Conservation (phyloP, 2,888 invertebrate species). For the Allolobophora icterica region DNA sequence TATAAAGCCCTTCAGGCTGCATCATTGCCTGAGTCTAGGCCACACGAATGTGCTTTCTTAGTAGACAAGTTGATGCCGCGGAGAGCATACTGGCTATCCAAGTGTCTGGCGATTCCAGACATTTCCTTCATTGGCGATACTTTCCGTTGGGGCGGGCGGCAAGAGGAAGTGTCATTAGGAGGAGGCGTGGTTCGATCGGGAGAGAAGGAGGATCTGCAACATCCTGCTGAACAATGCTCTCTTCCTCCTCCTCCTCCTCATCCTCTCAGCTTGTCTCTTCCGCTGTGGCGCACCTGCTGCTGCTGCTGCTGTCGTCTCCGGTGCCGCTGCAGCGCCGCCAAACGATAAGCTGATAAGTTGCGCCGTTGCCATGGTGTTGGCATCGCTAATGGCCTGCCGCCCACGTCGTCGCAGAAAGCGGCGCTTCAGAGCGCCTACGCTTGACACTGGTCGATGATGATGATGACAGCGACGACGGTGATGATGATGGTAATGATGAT, state of each 20-base stretch:
- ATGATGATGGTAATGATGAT: neutral
- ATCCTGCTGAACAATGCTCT: too few species aligned
- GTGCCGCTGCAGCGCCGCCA: neutral
- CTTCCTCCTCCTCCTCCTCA: too few species aligned
- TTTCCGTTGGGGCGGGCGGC: neutral
- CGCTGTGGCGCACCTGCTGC: constrained; percentile 8
- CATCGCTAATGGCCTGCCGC: constrained; percentile 17
- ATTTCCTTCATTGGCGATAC: neutral
- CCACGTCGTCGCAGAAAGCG: neutral
- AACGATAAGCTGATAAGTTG: constrained; percentile 17
- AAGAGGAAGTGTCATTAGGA: too few species aligned
- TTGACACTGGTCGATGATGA: neutral
- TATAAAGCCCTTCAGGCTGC: too few species aligned
- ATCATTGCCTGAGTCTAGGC: too few species aligned
- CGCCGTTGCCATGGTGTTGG: constrained; percentile 8
- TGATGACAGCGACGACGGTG: neutral
- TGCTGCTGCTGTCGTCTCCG: neutral
- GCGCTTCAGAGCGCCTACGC: neutral
- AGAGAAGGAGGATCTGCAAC: too few species aligned
- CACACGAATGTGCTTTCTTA: neutral
- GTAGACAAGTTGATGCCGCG: neutral
- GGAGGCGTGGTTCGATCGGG: too few species aligned
- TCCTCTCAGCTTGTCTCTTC: neutral
- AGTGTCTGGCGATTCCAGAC: too few species aligned
- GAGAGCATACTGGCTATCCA: too few species aligned